Evolutionary conservation across 2,797 vertebrate species (phyloP), one percentile per base, ranked within the genome.

Genomic region (Sorex maritimensis): DNA sequence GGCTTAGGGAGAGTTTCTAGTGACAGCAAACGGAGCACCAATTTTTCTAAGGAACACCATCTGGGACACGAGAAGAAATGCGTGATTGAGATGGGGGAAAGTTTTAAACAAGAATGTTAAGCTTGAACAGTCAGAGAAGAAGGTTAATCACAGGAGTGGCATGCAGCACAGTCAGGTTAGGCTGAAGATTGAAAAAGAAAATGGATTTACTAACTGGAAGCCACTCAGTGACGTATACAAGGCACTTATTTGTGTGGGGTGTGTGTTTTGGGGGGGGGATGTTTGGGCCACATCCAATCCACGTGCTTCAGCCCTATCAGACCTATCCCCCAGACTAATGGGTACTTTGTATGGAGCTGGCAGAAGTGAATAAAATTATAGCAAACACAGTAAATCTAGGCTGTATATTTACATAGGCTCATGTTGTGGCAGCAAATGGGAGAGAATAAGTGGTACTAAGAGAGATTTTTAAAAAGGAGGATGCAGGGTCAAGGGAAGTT

Each of bases 121-220:
- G 49, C 49, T 52, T 52, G 49, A 52, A 52, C 49, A 52, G 49
- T 2, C 49, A 52, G 49, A 52, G 49, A 52, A 52, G 49, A 52
- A 52, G 13, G 49, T 52, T 52, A 11, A 52, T 52, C 49, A 52
- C 13, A 52, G 49, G 49, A 14, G 13, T 19, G 30, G 67, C 58
- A 86, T 65, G 34, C 52, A 49, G 19, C 52, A 86, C 21, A 80
- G 77, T 63, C 23, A 72, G 82, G 52, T 44, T 74, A 63, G 67
- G 82, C 0, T 23, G 28, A 65, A 95, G 49, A 88, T 23, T 58
- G 23, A 52, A 73, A 89, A 92, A 86, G 73, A 34, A 94, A 87
- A 86, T 10, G 2, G 34, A 30, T 41, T 92, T 86, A 73, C 67
- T 88, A 63, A 69, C 58, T 69, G 49, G 72, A 86, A 58, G 85